A percentile compares a stretch with the other conserved stretches of the same genome.
phyloP scores from a whole-genome alignment of 2,888 invertebrate species.

The Drosophila cracens region DNA sequence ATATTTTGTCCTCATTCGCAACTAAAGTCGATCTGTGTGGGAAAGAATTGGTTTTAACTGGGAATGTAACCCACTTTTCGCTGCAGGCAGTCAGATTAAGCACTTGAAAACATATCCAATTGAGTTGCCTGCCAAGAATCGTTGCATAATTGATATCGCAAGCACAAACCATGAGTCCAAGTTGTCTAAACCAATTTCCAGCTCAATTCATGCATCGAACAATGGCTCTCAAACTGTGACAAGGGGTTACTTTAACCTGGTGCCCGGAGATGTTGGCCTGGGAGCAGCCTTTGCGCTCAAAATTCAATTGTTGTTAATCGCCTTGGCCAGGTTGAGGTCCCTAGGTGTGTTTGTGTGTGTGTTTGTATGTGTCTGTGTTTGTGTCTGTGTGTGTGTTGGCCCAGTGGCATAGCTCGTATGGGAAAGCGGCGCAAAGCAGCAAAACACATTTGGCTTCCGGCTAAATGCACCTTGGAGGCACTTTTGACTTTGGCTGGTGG shows the following conservation, averaged over 20 bases:
- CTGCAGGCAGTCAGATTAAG: background rate
- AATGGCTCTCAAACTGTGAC: conserved; percentile 17
- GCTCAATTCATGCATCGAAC: background rate
- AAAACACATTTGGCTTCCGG: conserved; percentile 46
- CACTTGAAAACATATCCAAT: background rate
- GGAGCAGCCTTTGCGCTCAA: conserved; percentile 25
- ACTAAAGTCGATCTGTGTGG: background rate
- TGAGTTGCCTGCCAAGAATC: background rate
- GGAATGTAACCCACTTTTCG: background rate
- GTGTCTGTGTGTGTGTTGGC: conserved; percentile 6
- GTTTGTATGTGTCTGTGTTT: background rate
- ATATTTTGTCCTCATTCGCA: background rate
- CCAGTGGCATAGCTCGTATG: conserved; percentile 20
- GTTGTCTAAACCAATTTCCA: background rate
- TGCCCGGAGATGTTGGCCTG: background rate
- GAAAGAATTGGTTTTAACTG: background rate
- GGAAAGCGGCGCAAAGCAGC: conserved; percentile 18
- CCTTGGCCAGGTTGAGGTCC: conserved; percentile 57
- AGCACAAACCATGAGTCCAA: background rate
- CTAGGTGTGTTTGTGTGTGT: background rate
- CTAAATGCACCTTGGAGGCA: conserved; percentile 78
- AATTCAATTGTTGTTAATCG: conserved; percentile 76
- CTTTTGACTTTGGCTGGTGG: conserved; percentile 66
- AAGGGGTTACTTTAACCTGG: conserved; percentile 1
- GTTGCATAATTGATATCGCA: background rate